A percentile compares a stretch with the other conserved stretches of the same genome.
Conservation (phyloP, 2,888 invertebrate species). For the Dolomedes plantarius region DNA sequence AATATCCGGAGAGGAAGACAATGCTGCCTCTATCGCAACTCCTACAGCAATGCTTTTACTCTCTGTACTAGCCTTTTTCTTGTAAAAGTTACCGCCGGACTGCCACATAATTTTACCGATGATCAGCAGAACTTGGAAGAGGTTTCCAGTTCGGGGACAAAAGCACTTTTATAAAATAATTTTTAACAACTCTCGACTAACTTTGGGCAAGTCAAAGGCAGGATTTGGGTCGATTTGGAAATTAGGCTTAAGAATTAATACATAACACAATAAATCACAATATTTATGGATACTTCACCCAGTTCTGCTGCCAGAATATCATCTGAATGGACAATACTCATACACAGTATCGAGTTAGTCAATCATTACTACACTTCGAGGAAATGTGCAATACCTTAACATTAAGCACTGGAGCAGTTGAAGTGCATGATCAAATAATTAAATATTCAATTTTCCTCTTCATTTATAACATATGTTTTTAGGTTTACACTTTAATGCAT, state of each 20-base stretch:
- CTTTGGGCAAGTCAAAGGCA: no score
- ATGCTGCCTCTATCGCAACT: background rate
- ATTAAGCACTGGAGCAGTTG: background rate
- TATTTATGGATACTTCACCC: background rate
- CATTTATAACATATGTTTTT: background rate
- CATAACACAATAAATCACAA: no score
- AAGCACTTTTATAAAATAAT: no score
- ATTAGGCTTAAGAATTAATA: no score
- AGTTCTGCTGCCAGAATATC: background rate
- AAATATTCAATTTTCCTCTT: background rate
- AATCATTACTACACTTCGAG: background rate
- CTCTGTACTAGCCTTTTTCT: constrained; percentile 21
- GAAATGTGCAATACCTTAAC: constrained; percentile 1
- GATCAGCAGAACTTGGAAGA: constrained; percentile 34
- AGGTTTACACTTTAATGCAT: background rate
- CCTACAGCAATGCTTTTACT: constrained; percentile 18
- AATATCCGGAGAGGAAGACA: constrained; percentile 36
- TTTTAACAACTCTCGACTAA: no score
- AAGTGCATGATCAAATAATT: background rate
- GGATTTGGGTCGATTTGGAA: no score
- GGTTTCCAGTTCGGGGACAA: background rate
- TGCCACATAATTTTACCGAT: background rate
- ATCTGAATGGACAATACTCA: background rate
- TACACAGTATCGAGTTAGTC: background rate
- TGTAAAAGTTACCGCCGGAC: constrained; percentile 21